phyloP scores from a whole-genome alignment of 2,888 invertebrate genomes.

The Cordilura impudica region DNA sequence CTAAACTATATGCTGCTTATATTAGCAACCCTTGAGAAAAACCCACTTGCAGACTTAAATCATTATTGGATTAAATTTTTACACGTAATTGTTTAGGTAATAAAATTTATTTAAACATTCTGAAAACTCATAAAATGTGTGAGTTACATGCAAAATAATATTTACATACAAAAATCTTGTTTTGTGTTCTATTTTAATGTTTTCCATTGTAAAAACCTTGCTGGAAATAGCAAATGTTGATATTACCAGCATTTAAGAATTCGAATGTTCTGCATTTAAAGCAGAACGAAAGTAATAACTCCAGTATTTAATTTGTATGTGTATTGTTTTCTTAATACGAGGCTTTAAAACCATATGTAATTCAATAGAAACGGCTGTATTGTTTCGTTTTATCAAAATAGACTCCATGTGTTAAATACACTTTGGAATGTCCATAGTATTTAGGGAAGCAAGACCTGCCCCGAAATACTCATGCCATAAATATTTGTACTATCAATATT shows the following conservation, averaged over 20 bases:
- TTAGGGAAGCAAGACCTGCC: too few species aligned
- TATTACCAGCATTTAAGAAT: background rate
- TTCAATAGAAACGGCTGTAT: too few species aligned
- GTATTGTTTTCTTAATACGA: too few species aligned
- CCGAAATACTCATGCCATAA: too few species aligned
- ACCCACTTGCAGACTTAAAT: background rate
- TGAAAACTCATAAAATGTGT: conserved; percentile 23
- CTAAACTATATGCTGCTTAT: background rate
- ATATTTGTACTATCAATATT: too few species aligned
- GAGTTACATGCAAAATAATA: conserved; percentile 9
- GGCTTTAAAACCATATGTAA: too few species aligned
- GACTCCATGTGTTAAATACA: too few species aligned
- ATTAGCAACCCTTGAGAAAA: background rate
- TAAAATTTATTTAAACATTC: conserved; percentile 21
- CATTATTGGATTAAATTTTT: conserved; percentile 12
- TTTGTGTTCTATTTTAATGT: background rate
- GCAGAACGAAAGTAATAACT: too few species aligned
- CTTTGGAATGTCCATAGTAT: too few species aligned
- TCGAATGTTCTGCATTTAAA: too few species aligned
- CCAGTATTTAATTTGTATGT: too few species aligned
- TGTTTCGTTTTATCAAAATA: too few species aligned
- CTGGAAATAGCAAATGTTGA: background rate
- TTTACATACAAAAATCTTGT: background rate
- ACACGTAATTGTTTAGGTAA: conserved; percentile 26
- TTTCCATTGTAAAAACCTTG: background rate